Conservation (phyloP, 2,888 invertebrate species). For the Cheilosia vernalis region DNA sequence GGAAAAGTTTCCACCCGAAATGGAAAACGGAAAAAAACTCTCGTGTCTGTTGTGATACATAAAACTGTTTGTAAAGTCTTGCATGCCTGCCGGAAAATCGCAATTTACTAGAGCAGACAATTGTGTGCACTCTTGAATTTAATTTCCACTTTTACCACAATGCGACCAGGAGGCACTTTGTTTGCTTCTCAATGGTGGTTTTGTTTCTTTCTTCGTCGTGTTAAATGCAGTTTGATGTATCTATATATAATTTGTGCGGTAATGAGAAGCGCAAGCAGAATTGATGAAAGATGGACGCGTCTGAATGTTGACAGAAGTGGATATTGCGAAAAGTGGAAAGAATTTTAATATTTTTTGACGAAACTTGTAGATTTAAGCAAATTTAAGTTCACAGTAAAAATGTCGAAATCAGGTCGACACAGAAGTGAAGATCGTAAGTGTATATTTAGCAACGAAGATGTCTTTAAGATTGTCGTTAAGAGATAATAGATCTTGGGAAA, state of each 20-base stretch:
- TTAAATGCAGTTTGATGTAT: neutral
- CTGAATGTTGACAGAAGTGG: neutral
- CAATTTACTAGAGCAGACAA: constrained; percentile 66
- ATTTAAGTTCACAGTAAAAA: no score
- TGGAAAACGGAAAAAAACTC: neutral
- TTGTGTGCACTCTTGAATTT: constrained; percentile 21
- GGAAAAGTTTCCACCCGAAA: constrained; percentile 28
- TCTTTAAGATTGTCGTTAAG: no score
- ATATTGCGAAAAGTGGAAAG: neutral
- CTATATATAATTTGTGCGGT: constrained; percentile 13
- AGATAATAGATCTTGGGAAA: no score
- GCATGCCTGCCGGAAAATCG: constrained; percentile 57
- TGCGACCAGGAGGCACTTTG: constrained; percentile 12
- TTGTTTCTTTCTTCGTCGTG: neutral
- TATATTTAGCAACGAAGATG: no score
- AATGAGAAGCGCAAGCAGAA: constrained; percentile 13
- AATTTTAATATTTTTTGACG: neutral
- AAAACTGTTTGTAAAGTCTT: neutral
- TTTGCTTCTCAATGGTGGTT: constrained; percentile 4
- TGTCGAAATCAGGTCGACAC: no score
- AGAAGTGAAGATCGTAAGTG: no score
- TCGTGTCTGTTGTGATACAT: neutral
- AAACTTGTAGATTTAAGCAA: neutral
- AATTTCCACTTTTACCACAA: constrained; percentile 29
- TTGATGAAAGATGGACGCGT: neutral